Percentiles rank a stretch among this genome's conserved stretches.
Conservation (phyloP, 2,113 vertebrate species). For the Coptodon rendalli region DNA sequence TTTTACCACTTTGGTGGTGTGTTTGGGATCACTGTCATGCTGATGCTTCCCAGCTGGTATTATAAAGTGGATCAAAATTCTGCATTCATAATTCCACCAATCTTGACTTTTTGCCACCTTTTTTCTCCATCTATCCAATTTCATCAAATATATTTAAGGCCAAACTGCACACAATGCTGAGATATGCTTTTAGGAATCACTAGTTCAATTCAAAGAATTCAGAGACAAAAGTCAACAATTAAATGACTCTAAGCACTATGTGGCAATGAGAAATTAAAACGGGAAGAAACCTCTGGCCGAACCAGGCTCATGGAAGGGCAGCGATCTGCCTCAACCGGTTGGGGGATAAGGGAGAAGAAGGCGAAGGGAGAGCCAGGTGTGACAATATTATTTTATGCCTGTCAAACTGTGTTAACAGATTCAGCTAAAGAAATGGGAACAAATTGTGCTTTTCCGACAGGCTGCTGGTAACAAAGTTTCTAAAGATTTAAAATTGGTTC, state of each 20-base stretch:
- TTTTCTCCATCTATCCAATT: too few species aligned
- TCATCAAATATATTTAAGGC: too few species aligned
- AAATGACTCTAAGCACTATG: not conserved
- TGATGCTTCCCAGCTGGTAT: not conserved
- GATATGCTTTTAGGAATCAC: not conserved
- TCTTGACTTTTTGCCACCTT: too few species aligned
- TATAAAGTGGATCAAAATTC: too few species aligned
- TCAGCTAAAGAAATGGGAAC: not conserved
- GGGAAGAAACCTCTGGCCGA: not conserved
- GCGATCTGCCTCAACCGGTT: rapidly evolving
- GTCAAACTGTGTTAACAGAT: not conserved
- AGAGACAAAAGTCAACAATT: not conserved
- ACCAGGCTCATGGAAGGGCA: rapidly evolving
- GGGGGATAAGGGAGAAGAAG: rapidly evolving
- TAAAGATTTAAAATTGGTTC: not conserved
- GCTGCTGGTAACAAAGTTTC: not conserved
- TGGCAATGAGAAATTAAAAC: rapidly evolving
- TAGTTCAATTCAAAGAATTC: not conserved
- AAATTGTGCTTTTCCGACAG: not conserved
- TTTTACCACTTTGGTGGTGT: rapidly evolving
- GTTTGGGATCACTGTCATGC: rapidly evolving
- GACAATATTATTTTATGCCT: not conserved
- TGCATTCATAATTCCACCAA: too few species aligned
- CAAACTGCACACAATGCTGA: not conserved
- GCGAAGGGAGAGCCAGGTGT: not conserved